Percentiles rank a stretch among this genome's conserved stretches.
phyloP scores from a whole-genome alignment of 2,113 vertebrate genomes.

The Gnathonemus longibarbis region DNA sequence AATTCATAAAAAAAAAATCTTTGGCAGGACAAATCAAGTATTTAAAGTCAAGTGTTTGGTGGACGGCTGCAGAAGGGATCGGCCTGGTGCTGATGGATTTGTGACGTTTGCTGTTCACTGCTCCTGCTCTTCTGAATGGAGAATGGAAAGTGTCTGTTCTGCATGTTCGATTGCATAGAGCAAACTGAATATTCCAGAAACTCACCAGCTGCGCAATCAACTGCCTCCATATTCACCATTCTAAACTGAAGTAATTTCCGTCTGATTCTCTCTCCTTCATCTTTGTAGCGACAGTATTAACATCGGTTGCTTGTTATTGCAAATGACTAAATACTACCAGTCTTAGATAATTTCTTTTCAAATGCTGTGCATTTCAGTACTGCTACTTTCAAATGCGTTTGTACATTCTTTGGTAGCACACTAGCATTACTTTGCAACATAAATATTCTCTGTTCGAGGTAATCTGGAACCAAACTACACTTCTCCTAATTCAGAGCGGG shows the following conservation, averaged over 20 bases:
- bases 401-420: neutral
- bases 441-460: neutral
- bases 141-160: neutral
- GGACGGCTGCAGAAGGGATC: neutral
- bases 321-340: neutral
- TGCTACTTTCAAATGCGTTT: constrained; percentile 5
- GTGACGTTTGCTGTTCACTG: neutral
- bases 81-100: neutral
- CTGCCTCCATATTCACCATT: neutral
- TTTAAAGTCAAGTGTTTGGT: neutral
- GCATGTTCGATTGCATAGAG: neutral
- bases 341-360: neutral
- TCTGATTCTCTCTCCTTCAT: neutral
- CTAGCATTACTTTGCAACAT: neutral
- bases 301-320: neutral
- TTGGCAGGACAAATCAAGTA: neutral
- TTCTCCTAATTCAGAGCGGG: neutral
- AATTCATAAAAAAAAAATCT: neutral
- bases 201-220: neutral
- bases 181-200: neutral
- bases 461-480: too few species aligned
- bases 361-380: neutral
- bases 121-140: neutral
- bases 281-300: neutral
- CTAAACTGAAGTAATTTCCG: neutral